phyloP scores from a whole-genome alignment of 1,140 invertebrate genomes.

The Panonychus citri region DNA sequence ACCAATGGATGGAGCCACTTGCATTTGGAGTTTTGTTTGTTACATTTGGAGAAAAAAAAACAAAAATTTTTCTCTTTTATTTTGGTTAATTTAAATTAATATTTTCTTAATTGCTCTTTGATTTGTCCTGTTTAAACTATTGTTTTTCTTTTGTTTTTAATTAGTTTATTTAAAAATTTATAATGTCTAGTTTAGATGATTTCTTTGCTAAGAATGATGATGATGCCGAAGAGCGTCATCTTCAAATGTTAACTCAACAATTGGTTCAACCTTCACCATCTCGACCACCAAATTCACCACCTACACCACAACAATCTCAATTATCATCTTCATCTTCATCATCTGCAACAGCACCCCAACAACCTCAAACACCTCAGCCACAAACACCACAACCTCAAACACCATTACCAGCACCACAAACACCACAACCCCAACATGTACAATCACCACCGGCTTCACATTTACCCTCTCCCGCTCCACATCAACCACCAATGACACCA shows the following conservation, averaged over 20 bases:
- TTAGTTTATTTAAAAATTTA: too few species aligned
- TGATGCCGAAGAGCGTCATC: slow-evolving; percentile 15
- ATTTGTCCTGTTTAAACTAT: too few species aligned
- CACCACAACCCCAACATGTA: neutral
- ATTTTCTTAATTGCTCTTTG: too few species aligned
- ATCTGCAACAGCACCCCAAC: neutral
- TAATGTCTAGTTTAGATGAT: neutral
- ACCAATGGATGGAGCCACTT: too few species aligned
- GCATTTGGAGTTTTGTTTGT: too few species aligned
- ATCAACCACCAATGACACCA: slow-evolving; percentile 24
- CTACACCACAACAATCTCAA: neutral
- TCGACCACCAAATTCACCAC: slow-evolving; percentile 12
- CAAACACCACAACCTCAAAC: neutral
- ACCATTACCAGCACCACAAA: neutral
- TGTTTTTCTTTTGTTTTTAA: too few species aligned
- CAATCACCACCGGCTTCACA: neutral
- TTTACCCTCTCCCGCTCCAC: slow-evolving; percentile 26
- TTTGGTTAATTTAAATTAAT: too few species aligned
- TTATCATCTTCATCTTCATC: neutral
- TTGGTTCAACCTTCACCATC: slow-evolving; percentile 14
- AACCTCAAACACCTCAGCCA: neutral
- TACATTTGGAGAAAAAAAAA: too few species aligned
- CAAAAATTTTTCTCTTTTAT: too few species aligned
- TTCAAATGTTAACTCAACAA: slow-evolving; percentile 14
- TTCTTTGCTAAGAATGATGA: neutral